These are phyloP conservation scores for western clawed frog (Xenopus tropicalis) DNA, from an alignment of 2,113 vertebrate species.

Conservation along the genomic window UCB_Xtro_10.0 CM004444.2:60713001-60713500, in stretches of 20 bases:
- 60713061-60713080: too few relatives aligned
- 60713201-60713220: constrained; percentile 13
- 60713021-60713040: too few relatives aligned
- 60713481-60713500: constrained; percentile 20
- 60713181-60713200: background rate
- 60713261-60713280: constrained; percentile 15
- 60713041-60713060: too few relatives aligned
- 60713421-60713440: constrained; percentile 40
- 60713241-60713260: constrained; percentile 32
- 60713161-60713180: background rate
- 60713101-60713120: too few relatives aligned
- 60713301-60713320: constrained; percentile 44
- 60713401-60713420: constrained; percentile 53
- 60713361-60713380: constrained; percentile 43
- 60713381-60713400: constrained; percentile 53
- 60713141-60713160: too few relatives aligned
- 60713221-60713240: constrained; percentile 34
- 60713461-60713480: constrained; percentile 34
- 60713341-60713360: constrained; percentile 46
- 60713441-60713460: constrained; percentile 46
- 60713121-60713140: too few relatives aligned
- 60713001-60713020: too few relatives aligned
- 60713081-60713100: too few relatives aligned
- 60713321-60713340: constrained; percentile 42
- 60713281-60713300: constrained; percentile 31